phyloP scores from a whole-genome alignment of 2,888 invertebrate species.

The Acrobasis consociella region DNA sequence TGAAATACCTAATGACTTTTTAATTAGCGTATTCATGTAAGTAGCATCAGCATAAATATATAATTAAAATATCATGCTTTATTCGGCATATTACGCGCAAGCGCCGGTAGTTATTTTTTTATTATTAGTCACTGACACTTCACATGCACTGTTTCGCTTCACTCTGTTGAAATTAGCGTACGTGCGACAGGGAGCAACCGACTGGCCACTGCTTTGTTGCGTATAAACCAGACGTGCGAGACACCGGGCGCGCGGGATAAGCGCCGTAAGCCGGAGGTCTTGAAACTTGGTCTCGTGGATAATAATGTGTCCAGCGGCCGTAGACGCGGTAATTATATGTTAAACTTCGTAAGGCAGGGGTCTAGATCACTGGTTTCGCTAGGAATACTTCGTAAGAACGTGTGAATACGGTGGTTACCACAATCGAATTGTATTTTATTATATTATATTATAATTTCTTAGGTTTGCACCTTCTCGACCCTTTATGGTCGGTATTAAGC shows the following conservation, averaged over 20 bases:
- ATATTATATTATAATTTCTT: too few species aligned
- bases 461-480: too few species aligned
- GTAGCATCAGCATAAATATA: too few species aligned
- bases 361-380: constrained; percentile 4
- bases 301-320: constrained; percentile 1
- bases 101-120: too few species aligned
- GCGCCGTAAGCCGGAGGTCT: constrained; percentile 8
- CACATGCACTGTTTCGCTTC: constrained; percentile 6
- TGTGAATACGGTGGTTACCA: background rate
- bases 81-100: too few species aligned
- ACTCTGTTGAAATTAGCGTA: background rate
- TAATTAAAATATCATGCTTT: too few species aligned
- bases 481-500: too few species aligned
- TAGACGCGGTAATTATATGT: background rate
- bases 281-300: background rate
- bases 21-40: too few species aligned
- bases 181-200: constrained; percentile 2
- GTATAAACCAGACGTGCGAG: constrained; percentile 6
- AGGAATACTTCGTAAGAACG: constrained; percentile 4
- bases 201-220: background rate
- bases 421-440: background rate
- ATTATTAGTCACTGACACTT: background rate
- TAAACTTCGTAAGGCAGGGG: constrained; percentile 9
- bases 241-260: constrained; percentile 2
- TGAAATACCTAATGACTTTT: too few species aligned